Base-by-base conservation (phyloP, 2,113 vertebrate genomes). In the Semnopithecus entellus region DNA sequence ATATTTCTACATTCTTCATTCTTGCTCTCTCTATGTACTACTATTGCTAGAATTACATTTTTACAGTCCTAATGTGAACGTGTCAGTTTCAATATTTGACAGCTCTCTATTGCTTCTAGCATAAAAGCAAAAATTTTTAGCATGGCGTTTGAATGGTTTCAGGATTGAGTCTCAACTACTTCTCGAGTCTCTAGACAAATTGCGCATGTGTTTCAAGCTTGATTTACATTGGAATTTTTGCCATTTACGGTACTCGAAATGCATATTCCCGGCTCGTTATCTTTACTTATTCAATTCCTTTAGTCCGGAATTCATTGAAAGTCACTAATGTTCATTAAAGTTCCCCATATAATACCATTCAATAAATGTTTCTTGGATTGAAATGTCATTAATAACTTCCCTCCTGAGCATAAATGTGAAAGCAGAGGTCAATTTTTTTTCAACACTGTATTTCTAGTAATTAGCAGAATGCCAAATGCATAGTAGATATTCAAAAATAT, bases 231-330 rank as follows among this genome's bases (percentile, higher is more conserved):
- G 81, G 68, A 85, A 82, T 73, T 91, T 43, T 91, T 91, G 55
- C 10, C 27, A 32, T 43, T 93, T 61, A 76, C 12, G 76, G 32
- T 38, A 81, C 17, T 22, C 16, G 6, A 81, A 95, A 72, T 86
- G 25, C 27, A 73, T 90, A 20, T 76, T 79, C 25, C n/a, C 18
- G 52, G 18, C 64, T 88, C 18, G 5, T 86, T 48, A 66, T 35
- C 40, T 72, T 83, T 90, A 30, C 22, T 32, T 80, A 72, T 94
- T 94, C 43, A 85, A 38, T 81, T 96, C 43, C 27, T 90, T 82
- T 25, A 90, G 27, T 48, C 3, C 40, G 73, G 32, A 96, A 85
- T 94, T 92, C 91, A 93, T 70, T 35, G 92, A 78, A 80, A 94
- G 68, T 78, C 6, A 72, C 27, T 91, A 88, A 81, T 8, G 64